A percentile compares a stretch with the other conserved stretches of the same genome.
Conservation (phyloP, 2,113 vertebrate genomes). For the Pampusana beccarii region DNA sequence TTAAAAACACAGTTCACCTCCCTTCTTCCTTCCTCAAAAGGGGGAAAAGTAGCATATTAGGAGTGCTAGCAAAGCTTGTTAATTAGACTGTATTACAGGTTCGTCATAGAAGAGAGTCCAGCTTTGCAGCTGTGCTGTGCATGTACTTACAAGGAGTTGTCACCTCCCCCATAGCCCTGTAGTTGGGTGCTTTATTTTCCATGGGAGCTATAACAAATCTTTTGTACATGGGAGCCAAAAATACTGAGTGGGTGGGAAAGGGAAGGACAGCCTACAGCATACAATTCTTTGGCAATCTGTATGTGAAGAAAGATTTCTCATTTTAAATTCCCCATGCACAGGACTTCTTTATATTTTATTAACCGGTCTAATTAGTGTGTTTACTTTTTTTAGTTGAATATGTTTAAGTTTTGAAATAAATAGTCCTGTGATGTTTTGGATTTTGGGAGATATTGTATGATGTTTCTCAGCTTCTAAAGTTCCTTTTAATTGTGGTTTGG, state of each 20-base stretch:
- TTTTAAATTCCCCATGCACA: background rate
- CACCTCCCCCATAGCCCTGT: background rate
- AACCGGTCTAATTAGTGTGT: background rate
- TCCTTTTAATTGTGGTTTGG: background rate
- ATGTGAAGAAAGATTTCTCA: background rate
- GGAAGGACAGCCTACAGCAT: background rate
- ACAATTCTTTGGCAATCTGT: background rate
- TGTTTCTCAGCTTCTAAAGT: background rate
- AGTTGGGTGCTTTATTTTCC: background rate
- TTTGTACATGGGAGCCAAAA: background rate
- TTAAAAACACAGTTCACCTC: background rate
- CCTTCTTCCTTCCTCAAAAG: background rate
- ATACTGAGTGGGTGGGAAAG: background rate
- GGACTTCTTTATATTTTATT: background rate
- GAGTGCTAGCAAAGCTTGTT: background rate
- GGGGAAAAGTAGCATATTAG: background rate
- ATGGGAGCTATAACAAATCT: background rate
- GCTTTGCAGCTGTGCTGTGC: background rate
- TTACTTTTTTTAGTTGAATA: background rate
- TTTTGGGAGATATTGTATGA: background rate
- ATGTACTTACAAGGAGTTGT: background rate
- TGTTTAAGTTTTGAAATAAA: background rate
- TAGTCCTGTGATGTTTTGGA: background rate
- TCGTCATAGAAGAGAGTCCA: background rate
- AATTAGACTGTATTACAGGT: background rate